phyloP scores from a whole-genome alignment of 2,113 vertebrate genomes.

The Falcunculus frontatus region DNA sequence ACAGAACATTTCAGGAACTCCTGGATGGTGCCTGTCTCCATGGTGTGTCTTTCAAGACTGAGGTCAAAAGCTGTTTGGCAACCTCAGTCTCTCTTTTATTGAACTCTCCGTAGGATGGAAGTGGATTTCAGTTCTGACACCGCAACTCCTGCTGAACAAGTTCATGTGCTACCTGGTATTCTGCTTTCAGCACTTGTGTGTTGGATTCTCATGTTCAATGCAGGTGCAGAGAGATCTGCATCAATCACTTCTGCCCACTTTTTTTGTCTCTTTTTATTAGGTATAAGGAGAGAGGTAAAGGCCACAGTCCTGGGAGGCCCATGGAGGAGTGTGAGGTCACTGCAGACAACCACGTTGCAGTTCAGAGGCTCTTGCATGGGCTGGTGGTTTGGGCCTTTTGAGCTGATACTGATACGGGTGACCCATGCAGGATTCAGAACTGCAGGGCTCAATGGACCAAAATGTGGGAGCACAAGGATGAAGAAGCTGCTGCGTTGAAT shows the following conservation, averaged over 20 bases:
- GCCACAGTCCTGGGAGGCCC: background rate
- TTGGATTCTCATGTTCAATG: background rate
- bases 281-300: background rate
- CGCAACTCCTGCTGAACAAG: background rate
- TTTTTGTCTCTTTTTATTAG: background rate
- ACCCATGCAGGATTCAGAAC: background rate
- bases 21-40: background rate
- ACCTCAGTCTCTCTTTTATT: background rate
- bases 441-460: background rate
- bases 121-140: background rate
- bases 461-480: background rate
- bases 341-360: background rate
- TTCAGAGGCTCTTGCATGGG: background rate
- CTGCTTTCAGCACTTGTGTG: background rate
- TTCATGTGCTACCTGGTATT: background rate
- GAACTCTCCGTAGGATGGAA: background rate
- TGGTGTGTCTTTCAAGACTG: rapidly evolving
- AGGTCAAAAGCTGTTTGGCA: background rate
- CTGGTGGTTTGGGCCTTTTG: background rate
- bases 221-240: background rate
- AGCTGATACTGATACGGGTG: background rate
- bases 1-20: background rate
- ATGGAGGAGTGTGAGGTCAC: background rate
- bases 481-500: background rate
- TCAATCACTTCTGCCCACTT: background rate